Evolutionary conservation across 2,888 invertebrate genomes (phyloP).

Genomic region (Malthinus seriepunctatus): DNA sequence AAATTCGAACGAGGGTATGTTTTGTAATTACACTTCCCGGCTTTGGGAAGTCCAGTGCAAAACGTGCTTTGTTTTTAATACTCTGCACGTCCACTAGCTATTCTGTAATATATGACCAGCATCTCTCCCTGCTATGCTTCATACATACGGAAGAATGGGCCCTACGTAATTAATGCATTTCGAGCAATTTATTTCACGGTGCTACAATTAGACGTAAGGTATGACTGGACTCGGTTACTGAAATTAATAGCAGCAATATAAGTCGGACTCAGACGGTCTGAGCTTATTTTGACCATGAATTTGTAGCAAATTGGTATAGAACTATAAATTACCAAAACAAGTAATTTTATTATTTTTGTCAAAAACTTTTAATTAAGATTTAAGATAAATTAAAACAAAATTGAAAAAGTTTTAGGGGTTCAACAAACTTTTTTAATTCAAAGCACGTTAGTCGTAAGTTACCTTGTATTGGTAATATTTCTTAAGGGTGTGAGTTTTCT

Average conservation of each 20-base stretch:
- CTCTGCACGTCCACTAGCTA: constrained; percentile 46
- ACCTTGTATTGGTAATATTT: constrained; percentile 15
- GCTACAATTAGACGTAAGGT: constrained; percentile 51
- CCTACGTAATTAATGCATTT: constrained; percentile 51
- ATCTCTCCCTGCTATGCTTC: constrained; percentile 41
- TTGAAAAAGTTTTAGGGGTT: background rate
- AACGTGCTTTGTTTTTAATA: constrained; percentile 61
- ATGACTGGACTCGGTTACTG: constrained; percentile 45
- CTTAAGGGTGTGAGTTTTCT: constrained; percentile 30
- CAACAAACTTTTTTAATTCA: background rate
- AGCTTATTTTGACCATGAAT: constrained; percentile 49
- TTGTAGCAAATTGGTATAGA: constrained; percentile 31
- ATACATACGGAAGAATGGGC: constrained; percentile 44
- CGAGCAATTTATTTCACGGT: constrained; percentile 51
- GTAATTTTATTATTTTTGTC: constrained; percentile 8
- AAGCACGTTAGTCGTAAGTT: background rate
- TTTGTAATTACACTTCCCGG: constrained; percentile 27
- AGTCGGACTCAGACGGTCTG: constrained; percentile 43
- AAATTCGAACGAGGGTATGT: background rate
- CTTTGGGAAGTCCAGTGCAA: constrained; percentile 31
- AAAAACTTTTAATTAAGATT: no score
- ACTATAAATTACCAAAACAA: constrained; percentile 24
- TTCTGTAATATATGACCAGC: constrained; percentile 42
- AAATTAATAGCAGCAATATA: constrained; percentile 57
- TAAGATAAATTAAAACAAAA: no score